Evolutionary conservation across 1,140 invertebrate species (phyloP).

Genomic region (Drepana arcuata): DNA sequence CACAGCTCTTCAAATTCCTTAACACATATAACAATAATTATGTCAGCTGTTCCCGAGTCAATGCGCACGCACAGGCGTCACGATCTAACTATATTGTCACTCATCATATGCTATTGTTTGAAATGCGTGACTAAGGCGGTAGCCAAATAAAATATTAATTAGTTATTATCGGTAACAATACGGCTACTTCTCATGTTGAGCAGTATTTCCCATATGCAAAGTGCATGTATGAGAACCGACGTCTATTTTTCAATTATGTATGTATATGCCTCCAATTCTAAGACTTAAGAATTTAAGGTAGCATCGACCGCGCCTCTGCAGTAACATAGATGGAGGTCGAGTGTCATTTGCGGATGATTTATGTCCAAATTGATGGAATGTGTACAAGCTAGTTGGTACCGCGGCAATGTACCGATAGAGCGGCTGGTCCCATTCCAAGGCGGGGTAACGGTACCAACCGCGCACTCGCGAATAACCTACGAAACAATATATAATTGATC

Average conservation of each 20-base stretch:
- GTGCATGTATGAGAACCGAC: too few species aligned
- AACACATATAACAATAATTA: too few species aligned
- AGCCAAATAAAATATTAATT: constrained; percentile 44
- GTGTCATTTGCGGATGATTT: constrained; percentile 8
- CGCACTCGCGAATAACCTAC: constrained; percentile 32
- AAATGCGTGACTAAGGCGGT: constrained; percentile 40
- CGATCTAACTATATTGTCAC: constrained; percentile 42
- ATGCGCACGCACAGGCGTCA: constrained; percentile 46
- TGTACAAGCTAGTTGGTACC: constrained; percentile 13
- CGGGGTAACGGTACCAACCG: constrained; percentile 40
- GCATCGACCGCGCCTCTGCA: too few species aligned
- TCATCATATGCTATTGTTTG: constrained; percentile 35
- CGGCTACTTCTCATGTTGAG: too few species aligned
- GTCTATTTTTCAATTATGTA: too few species aligned
- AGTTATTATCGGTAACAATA: too few species aligned
- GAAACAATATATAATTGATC: constrained; percentile 1
- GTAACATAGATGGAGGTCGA: too few species aligned
- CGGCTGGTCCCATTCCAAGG: constrained; percentile 55
- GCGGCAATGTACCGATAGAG: constrained; percentile 35
- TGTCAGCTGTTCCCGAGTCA: too few species aligned
- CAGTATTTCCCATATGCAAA: too few species aligned
- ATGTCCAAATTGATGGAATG: constrained; percentile 14
- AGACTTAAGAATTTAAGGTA: too few species aligned
- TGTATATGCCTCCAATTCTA: too few species aligned
- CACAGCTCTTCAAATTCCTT: too few species aligned